Percentiles rank a stretch among this genome's conserved stretches.
These are phyloP conservation scores for Chymomyza amoena DNA, from an alignment of 2,888 invertebrate species.

Conservation along the genomic window DNA sequence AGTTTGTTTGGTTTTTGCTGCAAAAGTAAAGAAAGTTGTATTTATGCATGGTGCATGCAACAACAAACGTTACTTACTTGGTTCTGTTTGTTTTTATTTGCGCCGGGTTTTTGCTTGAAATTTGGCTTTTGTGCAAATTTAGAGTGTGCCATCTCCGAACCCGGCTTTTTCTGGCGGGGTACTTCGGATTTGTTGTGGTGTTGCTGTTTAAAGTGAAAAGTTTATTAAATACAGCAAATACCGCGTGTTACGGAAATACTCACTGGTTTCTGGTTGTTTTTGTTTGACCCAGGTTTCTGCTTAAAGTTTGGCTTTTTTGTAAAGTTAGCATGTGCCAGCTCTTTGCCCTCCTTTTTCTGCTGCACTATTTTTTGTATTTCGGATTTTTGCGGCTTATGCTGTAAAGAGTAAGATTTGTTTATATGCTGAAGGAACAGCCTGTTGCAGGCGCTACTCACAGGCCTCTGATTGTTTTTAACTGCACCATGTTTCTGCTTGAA, in stretches of 20 bases:
- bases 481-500: constrained; percentile 25
- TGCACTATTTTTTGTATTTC: constrained; percentile 54
- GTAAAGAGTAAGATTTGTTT: not conserved
- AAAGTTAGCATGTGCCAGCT: constrained; percentile 32
- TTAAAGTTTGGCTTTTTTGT: constrained; percentile 74
- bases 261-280: not conserved
- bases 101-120: constrained; percentile 24
- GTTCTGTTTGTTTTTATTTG: constrained; percentile 1
- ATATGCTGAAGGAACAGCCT: not conserved
- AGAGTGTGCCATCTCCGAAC: too few relatives aligned
- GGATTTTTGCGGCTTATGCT: constrained; percentile 50
- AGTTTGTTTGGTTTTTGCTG: constrained; percentile 53
- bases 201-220: not conserved
- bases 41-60: too few relatives aligned
- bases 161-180: not conserved
- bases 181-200: not conserved
- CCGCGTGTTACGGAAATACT: not conserved
- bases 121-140: constrained; percentile 22
- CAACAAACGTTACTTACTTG: constrained; percentile 13
- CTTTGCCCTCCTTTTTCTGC: constrained; percentile 51
- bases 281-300: constrained; percentile 7
- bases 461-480: not conserved
- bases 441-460: constrained; percentile 14
- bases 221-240: not conserved
- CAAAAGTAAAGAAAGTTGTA: not conserved